phyloP scores from a whole-genome alignment of 2,797 vertebrate genomes.

The Pangasius djambal region DNA sequence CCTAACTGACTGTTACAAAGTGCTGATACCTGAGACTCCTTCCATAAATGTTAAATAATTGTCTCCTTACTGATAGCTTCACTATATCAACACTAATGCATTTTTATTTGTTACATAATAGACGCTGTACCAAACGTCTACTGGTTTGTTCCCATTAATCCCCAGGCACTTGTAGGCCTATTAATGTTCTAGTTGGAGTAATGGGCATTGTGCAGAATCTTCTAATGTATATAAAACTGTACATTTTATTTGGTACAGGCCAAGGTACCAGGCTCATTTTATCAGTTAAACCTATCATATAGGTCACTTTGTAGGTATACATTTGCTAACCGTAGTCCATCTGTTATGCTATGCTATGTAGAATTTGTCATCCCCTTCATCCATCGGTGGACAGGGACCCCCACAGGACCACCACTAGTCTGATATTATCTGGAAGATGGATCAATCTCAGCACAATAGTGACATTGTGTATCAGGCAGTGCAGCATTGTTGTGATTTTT shows the following conservation, averaged over 20 bases:
- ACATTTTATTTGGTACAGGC: background rate
- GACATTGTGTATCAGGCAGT: background rate
- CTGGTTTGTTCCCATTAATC: background rate
- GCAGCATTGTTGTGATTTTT: background rate
- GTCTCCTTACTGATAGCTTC: background rate
- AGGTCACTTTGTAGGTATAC: background rate
- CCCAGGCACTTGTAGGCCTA: background rate
- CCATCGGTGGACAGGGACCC: background rate
- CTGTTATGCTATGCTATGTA: background rate
- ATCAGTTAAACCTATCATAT: background rate
- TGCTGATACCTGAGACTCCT: background rate
- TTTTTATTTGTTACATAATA: background rate
- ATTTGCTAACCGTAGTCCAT: background rate
- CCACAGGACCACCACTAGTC: background rate
- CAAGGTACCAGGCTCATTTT: background rate
- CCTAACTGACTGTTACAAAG: background rate
- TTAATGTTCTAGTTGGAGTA: background rate
- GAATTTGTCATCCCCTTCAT: background rate
- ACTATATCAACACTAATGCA: background rate
- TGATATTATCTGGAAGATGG: background rate
- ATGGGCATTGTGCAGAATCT: background rate
- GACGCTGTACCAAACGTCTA: background rate
- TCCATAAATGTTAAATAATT: slow-evolving; percentile 3
- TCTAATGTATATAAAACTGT: background rate
- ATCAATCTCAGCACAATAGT: background rate